Evolutionary conservation across 2,888 invertebrate species (phyloP), one percentile per base, ranked within the genome.

Genomic region (Microchrysa polita): DNA sequence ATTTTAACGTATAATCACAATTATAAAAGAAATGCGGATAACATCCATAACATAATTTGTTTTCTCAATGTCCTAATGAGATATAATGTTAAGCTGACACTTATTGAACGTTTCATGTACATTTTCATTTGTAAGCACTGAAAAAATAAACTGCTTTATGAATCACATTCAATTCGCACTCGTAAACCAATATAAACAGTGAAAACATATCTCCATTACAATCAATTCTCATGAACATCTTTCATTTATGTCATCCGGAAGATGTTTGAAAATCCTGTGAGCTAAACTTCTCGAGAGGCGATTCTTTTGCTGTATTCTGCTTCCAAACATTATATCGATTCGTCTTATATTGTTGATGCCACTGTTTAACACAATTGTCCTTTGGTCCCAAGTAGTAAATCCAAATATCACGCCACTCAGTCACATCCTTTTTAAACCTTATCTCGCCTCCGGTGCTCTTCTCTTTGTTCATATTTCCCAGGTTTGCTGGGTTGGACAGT

Each of bases 321-420:
- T 55, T 55, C 69, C 69, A 69, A 16, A 69, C 57, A 12, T 69
- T 40, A 22, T 57, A 55, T 10, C 40, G 18, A 18, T n/a, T 69
- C 0, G 34, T 69, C 22, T 57, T 40, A 40, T 2, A 55, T 40
- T 69, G 55, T 18, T 18, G 57, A 57, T 69, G 57, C 40, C 52
- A 69, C 40, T 69, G 40, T 16, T 57, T 53, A 12, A 69, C 34
- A 20, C 12, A 14, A 42, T 55, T 57, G 7, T 57, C 14, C 10
- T 69, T 40, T 57, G 69, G 18, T 18, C 55, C 69, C 69, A 69
- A 40, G 40, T 55, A 55, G 23, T 69, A 69, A 57, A 69, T 55
- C 69, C 69, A 69, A 20, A 55, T 18, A 55, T 69, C 57, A 34
- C 27, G 34, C 57, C 55, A 42, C 12, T 55, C 69, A 16, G 69